Evolutionary conservation across 2,113 vertebrate genomes (phyloP).

Genomic region (Tiliqua scincoides): DNA sequence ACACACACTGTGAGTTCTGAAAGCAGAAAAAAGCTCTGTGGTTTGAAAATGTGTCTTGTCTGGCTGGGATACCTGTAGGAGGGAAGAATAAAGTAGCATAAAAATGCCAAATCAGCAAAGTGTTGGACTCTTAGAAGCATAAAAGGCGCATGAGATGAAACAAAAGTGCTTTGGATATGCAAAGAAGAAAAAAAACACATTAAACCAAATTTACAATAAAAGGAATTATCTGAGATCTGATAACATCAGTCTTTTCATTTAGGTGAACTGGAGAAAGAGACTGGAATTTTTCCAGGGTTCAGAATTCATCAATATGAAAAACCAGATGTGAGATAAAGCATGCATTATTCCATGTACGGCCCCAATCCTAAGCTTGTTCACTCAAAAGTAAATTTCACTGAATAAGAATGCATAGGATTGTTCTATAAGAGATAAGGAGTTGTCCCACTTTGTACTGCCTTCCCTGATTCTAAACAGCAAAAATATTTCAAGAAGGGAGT

Average conservation of each 20-base stretch:
- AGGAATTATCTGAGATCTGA: conserved; percentile 53
- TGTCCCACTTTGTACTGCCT: not conserved
- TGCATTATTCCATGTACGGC: not conserved
- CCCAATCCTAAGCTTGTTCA: not conserved
- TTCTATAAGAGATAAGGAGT: not conserved
- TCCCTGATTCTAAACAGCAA: not conserved
- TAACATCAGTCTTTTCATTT: conserved; percentile 37
- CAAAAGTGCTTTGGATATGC: conserved; percentile 47
- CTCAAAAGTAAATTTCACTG: not conserved
- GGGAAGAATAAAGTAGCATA: conserved; percentile 29
- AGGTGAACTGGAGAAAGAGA: conserved; percentile 14
- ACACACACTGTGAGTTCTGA: conserved; percentile 20
- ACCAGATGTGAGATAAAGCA: conserved; percentile 31
- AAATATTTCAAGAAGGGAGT: not conserved
- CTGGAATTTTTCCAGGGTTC: conserved; percentile 14
- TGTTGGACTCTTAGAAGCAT: conserved; percentile 25
- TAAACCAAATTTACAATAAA: conserved; percentile 57
- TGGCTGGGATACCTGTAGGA: conserved; percentile 54
- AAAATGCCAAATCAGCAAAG: conserved; percentile 44
- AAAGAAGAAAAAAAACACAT: conserved; percentile 55
- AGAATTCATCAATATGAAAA: conserved; percentile 42
- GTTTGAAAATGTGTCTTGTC: conserved; percentile 46
- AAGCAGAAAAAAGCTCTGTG: conserved; percentile 34
- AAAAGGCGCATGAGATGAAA: conserved; percentile 31
- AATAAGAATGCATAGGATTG: not conserved